Percentiles rank a stretch among this genome's conserved stretches.
phyloP scores from a whole-genome alignment of 1,140 invertebrate species.

The Coelopa frigida region DNA sequence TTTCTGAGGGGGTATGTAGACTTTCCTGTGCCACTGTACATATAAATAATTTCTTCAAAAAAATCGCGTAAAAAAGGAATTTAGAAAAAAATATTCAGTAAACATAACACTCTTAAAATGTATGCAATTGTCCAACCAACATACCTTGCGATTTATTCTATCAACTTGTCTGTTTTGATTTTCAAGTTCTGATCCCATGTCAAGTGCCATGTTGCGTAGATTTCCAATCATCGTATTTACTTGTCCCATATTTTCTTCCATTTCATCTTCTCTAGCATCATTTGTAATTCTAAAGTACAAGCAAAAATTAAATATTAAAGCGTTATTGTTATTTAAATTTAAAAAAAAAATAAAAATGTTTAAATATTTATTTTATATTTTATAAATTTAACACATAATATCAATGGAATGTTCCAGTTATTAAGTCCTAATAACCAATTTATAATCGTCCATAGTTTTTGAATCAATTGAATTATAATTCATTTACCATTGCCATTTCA shows the following conservation, averaged over 20 bases:
- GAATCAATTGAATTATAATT: no score
- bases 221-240: constrained; percentile 97
- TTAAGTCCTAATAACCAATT: no score
- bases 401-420: no score
- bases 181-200: constrained; percentile 96
- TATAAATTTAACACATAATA: neutral
- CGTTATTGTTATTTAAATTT: neutral
- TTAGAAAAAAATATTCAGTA: no score
- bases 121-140: no score
- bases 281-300: constrained; percentile 60
- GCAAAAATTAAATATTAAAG: neutral
- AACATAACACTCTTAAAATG: no score
- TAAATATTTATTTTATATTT: constrained; percentile 1
- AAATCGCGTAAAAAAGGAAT: no score
- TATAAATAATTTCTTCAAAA: no score
- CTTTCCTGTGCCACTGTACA: no score
- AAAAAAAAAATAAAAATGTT: constrained; percentile 7
- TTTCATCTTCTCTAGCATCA: constrained; percentile 82
- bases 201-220: constrained; percentile 97
- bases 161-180: constrained; percentile 97
- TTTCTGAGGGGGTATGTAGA: no score
- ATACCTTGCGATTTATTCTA: constrained; percentile 96
- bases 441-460: no score
- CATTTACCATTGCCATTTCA: no score
- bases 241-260: constrained; percentile 91